Evolutionary conservation across 2,797 vertebrate species (phyloP).

Genomic region (Sciaenops ocellatus): DNA sequence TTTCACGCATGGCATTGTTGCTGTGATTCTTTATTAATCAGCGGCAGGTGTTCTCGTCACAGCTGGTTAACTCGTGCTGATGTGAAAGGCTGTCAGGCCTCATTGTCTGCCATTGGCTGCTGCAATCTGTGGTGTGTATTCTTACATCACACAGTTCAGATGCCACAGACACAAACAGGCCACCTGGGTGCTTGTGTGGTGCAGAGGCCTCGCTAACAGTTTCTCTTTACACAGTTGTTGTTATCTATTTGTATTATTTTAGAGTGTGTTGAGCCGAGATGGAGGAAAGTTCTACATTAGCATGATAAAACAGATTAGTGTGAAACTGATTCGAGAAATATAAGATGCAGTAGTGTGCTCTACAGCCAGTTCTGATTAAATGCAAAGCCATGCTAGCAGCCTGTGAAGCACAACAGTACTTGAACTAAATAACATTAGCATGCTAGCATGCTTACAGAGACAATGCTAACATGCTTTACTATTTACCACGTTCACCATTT

Average conservation of each 20-base stretch:
- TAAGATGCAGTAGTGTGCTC: neutral
- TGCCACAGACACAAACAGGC: conserved; percentile 54
- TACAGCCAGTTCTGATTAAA: no score
- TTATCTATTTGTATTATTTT: neutral
- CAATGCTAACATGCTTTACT: neutral
- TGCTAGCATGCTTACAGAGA: neutral
- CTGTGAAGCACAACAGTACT: neutral
- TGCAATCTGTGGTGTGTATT: conserved; percentile 42
- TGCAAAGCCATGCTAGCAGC: no score
- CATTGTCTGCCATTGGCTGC: conserved; percentile 56
- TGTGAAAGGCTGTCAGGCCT: conserved; percentile 71
- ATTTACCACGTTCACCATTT: neutral
- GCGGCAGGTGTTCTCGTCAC: conserved; percentile 80
- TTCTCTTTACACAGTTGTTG: neutral
- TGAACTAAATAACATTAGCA: neutral
- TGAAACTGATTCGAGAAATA: neutral
- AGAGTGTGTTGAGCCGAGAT: neutral
- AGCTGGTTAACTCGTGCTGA: conserved; percentile 76
- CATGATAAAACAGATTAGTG: neutral
- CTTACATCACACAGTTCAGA: conserved; percentile 55
- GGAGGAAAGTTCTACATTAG: neutral
- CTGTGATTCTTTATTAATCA: conserved; percentile 77
- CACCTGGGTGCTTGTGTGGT: conserved; percentile 25
- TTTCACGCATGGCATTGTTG: conserved; percentile 57
- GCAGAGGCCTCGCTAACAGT: conserved; percentile 6